A percentile compares a stretch with the other conserved stretches of the same genome.
Conservation (phyloP, 2,888 invertebrate species). For the Agriopis aurantiaria region DNA sequence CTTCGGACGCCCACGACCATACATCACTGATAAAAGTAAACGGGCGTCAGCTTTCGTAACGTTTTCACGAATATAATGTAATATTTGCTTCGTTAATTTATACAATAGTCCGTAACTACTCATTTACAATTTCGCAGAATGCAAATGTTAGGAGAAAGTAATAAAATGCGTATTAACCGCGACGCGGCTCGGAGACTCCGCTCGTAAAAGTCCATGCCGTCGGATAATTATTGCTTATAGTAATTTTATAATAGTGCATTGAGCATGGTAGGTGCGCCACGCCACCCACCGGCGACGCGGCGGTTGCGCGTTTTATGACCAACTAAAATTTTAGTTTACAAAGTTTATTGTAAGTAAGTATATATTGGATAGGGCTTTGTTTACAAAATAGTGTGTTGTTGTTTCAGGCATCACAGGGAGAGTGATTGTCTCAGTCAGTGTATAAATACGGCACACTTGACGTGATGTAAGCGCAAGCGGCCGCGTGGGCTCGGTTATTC, state of each 20-base stretch:
- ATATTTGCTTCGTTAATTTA: conserved; percentile 42
- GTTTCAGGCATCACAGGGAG: conserved; percentile 9
- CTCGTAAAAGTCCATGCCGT: conserved; percentile 52
- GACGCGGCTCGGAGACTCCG: conserved; percentile 51
- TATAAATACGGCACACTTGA: conserved; percentile 49
- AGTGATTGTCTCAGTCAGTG: conserved; percentile 29
- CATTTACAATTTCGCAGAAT: conserved; percentile 50
- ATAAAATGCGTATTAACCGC: conserved; percentile 58
- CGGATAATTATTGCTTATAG: conserved; percentile 32
- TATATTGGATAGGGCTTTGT: conserved; percentile 13
- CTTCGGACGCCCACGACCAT: conserved; percentile 55
- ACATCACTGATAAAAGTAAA: conserved; percentile 46
- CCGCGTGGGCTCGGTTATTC: conserved; percentile 59
- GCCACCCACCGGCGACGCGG: conserved; percentile 22
- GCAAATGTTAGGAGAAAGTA: conserved; percentile 52
- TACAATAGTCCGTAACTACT: conserved; percentile 41
- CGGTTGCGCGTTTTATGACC: conserved; percentile 16
- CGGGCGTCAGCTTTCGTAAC: conserved; percentile 40
- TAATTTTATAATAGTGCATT: conserved; percentile 34
- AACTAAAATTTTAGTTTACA: conserved; percentile 19
- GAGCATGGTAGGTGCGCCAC: conserved; percentile 16
- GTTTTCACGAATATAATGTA: conserved; percentile 38
- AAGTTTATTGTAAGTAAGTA: conserved; percentile 28
- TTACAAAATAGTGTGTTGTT: conserved; percentile 22
- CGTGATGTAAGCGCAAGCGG: conserved; percentile 40